Base-by-base conservation (phyloP, 2,113 vertebrate genomes). In the Notechis scutatus region DNA sequence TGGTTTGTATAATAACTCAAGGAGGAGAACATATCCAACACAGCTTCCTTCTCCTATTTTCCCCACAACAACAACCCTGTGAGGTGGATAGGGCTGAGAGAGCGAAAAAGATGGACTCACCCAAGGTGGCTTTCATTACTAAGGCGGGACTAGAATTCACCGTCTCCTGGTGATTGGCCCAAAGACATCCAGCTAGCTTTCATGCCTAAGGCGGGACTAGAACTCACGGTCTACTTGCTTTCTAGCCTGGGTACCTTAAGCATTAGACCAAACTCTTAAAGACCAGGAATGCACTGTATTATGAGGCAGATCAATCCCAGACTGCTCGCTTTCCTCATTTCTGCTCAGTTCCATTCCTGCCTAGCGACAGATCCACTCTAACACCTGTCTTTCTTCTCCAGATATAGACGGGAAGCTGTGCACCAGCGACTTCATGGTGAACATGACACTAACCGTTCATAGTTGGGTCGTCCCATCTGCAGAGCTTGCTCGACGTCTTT, bases 391-490 rank as follows among this genome's bases (percentile, higher is more conserved):
- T 59, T 26, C 88, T 23, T 34, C 18, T 88, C 15, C 59, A 98
- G 97, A 97, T 91, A 88, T 95, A 0, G 56, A 96, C 0, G 97
- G 97, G 20, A 96, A 86, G 90, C 95, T 98, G 11, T 74, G 96
- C 90, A 94, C 88, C 0, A 95, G 96, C 34, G 96, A 96, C 50
- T 94, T 97, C 93, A 57, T 95, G 61, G 95, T 98, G 55, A 96
- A 98, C 92, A 97, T 98, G 96, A 96, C 94, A 2, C 93, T 98
- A 26, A 94, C 97, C 20, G 97, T 97, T 95, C 97, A 98, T 64
- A 97, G 95, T 90, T 97, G 97, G 97, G 97, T 98, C 81, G 90
- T 98, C 85, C 95, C 97, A 9, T 98, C 97, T 0, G 89, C 96
- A 0, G 95, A 97, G 34, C 92, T 98, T 1, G 97, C 97, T 3